Evolutionary conservation across 2,797 vertebrate species (phyloP).

Genomic region (Cirrhinus molitorella): DNA sequence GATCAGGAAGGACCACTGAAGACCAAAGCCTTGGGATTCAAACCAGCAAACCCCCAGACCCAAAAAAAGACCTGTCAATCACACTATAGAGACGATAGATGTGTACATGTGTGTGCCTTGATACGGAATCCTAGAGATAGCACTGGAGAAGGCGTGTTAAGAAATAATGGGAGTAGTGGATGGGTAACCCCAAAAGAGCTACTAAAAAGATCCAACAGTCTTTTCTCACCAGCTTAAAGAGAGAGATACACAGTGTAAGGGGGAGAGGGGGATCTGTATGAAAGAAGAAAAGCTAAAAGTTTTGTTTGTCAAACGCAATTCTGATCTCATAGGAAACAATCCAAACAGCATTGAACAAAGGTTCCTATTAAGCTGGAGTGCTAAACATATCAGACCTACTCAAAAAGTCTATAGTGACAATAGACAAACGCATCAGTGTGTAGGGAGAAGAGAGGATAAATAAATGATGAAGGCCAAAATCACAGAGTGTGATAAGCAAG

Average conservation of each 20-base stretch:
- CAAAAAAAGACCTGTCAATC: conserved; percentile 67
- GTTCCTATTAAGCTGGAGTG: neutral
- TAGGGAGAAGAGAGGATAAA: conserved; percentile 62
- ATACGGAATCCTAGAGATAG: conserved; percentile 19
- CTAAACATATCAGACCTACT: conserved; percentile 60
- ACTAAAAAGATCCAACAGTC: conserved; percentile 68
- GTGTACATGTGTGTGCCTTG: conserved; percentile 13
- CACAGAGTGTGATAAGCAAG: conserved; percentile 57
- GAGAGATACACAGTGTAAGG: neutral
- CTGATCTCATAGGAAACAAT: neutral
- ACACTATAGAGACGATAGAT: conserved; percentile 37
- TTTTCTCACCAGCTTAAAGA: conserved; percentile 66
- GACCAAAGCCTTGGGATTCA: conserved; percentile 74
- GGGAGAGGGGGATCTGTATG: neutral
- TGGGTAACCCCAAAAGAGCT: conserved; percentile 66
- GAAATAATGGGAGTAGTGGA: conserved; percentile 10
- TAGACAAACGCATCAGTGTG: conserved; percentile 62
- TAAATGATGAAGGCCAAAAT: conserved; percentile 72
- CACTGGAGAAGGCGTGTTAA: neutral
- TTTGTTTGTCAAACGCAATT: conserved; percentile 19
- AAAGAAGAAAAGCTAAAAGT: neutral
- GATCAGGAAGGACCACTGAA: conserved; percentile 69
- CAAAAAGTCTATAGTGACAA: conserved; percentile 62
- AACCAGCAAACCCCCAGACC: conserved; percentile 62
- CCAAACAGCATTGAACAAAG: neutral